Evolutionary conservation across 1,140 invertebrate species (phyloP), one percentile per base, ranked within the genome.

Genomic region (Magallana ariakensis): DNA sequence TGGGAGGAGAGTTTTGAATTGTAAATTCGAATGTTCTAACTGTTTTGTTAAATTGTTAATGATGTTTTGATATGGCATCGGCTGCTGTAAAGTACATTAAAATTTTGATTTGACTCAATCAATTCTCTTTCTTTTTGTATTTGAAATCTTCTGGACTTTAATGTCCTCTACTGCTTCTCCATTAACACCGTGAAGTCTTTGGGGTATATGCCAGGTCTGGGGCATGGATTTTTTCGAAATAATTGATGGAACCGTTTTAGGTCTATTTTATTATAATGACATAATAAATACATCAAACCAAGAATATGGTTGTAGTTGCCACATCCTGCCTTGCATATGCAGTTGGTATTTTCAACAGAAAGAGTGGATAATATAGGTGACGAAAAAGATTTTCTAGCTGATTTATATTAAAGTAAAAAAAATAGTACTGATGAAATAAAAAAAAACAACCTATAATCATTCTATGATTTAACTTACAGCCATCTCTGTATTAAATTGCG

Each of bases 281-380:
- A 54, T 81, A 33, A 2, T 1, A 55, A n/a, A 16, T 53, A 81
- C n/a, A 81, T 2, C 11, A 81, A 81, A 22, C 80, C 80, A 33
- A 81, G 80, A 81, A 81, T 81, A 55, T 81, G 80, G 10, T 19
- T 53, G 53, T 13, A 82, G 19, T 82, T 53, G 6, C 46, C 53
- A 54, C 9, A 82, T 1, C 80, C 26, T 82, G 80, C 46, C 80
- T 82, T 82, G 33, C 80, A 82, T 2, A 33, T 53, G 16, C 80
- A 82, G 15, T 82, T 82, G n/a, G 46, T 53, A 55, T 53, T 82
- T 82, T 54, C 15, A 82, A 82, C 46, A 55, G 80, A 82, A 16
- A 82, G n/a, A 82, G 9, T 16, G 1, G 80, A 82, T 8, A 54
- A n/a, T 56, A 62, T 7, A 62, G 19, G 15, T 62, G 33, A 13